Evolutionary conservation across 2,888 invertebrate genomes (phyloP), one percentile per base, ranked within the genome.

Genomic region (Mesochorus sp.): DNA sequence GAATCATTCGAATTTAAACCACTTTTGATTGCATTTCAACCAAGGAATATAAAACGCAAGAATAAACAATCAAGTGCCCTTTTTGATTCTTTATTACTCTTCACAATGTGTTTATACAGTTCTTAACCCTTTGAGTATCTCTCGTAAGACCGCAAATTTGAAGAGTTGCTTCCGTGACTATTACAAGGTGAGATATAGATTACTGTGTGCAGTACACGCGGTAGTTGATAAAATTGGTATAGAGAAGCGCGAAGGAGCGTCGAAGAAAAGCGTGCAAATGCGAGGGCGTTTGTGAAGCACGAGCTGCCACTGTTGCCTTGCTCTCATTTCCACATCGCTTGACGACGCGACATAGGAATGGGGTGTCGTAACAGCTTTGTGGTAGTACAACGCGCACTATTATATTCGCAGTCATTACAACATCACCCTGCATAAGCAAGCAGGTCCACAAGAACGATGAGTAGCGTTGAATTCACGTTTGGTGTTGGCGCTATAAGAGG

Each of bases 381-480:
- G 79, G 76, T 83, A 81, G 42, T 70, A 74, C 67, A 51, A 42
- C 70, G 51, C 73, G 53, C 83, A 81, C 81, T 81, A 84, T 85
- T 87, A 85, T 82, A 84, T 82, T n/a, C n/a, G 83, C 84, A 83
- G 81, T 81, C 81, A 85, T 87, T 85, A 86, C 81, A 73, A 82
- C 85, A 82, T 84, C 82, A 83, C 83, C 83, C 78, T 81, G 80
- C 84, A 74, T 68, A 47, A 78, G 80, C 57, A 71, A 79, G n/a
- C n/a, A n/a, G 79, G 66, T 77, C 77, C 75, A 47, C 70, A 67
- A 53, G 37, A 47, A 64, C 26, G 62, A 26, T 31, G 42, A 24
- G 42, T 55, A 14, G 12, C 24, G 34, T 19, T 26, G 1, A 57
- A 37, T 49, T 47, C 10, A 1, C 17, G 14, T 34, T 55, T 42